Evolutionary conservation across 1,140 invertebrate genomes (phyloP), one percentile per base, ranked within the genome.

Genomic region (Diabrotica undecimpunctata): DNA sequence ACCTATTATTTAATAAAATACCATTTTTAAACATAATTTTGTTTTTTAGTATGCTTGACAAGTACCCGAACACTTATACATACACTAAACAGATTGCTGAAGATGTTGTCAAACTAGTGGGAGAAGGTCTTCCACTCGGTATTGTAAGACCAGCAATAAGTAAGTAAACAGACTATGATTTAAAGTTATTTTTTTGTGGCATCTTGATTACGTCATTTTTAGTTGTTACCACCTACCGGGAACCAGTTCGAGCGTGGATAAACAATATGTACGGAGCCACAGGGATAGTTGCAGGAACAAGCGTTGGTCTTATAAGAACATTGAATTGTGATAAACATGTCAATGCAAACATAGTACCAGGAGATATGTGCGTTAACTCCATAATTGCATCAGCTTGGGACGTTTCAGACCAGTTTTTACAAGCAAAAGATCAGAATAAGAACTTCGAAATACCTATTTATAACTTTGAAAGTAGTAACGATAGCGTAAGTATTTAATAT

Each of bases 251-350:
- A 46, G 89, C 90, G 6, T 95, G 93, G 91, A 93, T 95, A 50
- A 94, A 97, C 76, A 97, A 96, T 74, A 84, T 94, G 75, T 96
- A 96, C 76, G 94, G 94, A 46, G 92, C 94, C 5, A 93, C 91
- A 63, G 94, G 90, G 5, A 74, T 76, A 7, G 56, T 41, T 39
- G 73, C 72, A 7, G 81, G 78, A 7, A 72, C 78, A 55, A 85
- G 81, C n/a, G 83, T 89, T 61, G 93, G 93, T 37, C 80, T 95
- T 10, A 72, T 95, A 1, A 83, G 88, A 36, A 86, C 86, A 1
- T 77, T 95, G 65, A 83, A 88, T 58, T 89, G 89, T 66, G 79
- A 88, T 63, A 65, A 72, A 9, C 74, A 83, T 0, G 83, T 85
- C 52, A 82, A 84, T 7, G 90, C 93, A 0, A 94, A 97, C 70